Base-by-base conservation (phyloP, 2,888 invertebrate genomes). In the Holacanthella duospinosa region DNA sequence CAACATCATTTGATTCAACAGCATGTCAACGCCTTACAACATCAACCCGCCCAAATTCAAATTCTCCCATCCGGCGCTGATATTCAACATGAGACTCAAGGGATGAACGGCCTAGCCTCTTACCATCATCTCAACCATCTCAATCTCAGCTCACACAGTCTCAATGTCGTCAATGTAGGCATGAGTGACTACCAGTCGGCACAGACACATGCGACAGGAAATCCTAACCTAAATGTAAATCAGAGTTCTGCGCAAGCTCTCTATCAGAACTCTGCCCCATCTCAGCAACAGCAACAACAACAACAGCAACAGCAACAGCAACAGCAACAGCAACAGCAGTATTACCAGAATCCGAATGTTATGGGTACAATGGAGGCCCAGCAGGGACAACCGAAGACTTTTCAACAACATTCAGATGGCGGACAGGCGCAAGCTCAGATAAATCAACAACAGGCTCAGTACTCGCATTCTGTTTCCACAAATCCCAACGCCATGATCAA, bases 241-340 rank as follows among this genome's bases (percentile, higher is more conserved):
- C 36, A 36, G 36, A 36, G n/a, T n/a, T n/a, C 36, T 36, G 9
- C 36, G 16, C 36, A 36, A 16, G 16, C 6, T 36, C 16, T 36
- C 6, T 36, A 36, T 36, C 36, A 36, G 36, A 36, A 36, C 36
- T 36, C n/a, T n/a, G n/a, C n/a, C n/a, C n/a, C 36, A 36, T 36
- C 36, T 16, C 6, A 16, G 6, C 36, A 36, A 36, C 9, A 9
- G 36, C 36, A n/a, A 55, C 69, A 53, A 67, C 68, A 44, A 29
- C 65, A 65, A 58, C 65, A 65, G 44, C 66, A 66, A 43, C 66
- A 66, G 55, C 67, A 68, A 66, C 66, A 68, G 58, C 72, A 72
- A 60, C 61, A 44, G 44, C 65, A 65, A 58, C 65, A 65, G 44
- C 66, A 66, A 43, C 66, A 66, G 55, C 67, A 68, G 68, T 68